phyloP scores from a whole-genome alignment of 2,888 invertebrate genomes.

The Drosophila seclusa region DNA sequence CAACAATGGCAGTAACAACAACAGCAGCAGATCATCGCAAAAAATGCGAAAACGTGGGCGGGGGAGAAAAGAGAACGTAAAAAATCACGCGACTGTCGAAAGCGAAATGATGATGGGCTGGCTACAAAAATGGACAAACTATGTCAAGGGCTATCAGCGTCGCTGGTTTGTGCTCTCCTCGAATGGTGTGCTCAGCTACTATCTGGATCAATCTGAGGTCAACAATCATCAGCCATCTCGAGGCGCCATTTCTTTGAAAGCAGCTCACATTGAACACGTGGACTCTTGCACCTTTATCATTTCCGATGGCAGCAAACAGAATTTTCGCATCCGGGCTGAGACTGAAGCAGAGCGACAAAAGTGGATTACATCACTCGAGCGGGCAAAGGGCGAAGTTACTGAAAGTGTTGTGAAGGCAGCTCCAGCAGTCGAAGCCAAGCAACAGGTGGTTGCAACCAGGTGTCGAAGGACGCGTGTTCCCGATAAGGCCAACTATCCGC shows the following conservation, averaged over 20 bases:
- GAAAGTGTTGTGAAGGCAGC: slow-evolving; percentile 88
- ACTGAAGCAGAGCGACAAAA: slow-evolving; percentile 98
- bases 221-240: slow-evolving; percentile 91
- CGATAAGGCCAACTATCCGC: slow-evolving; percentile 96
- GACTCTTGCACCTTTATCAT: slow-evolving; percentile 98
- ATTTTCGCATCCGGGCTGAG: slow-evolving; percentile 93
- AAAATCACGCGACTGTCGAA: slow-evolving; percentile 8
- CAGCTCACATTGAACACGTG: slow-evolving; percentile 96
- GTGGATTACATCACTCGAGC: slow-evolving; percentile 98
- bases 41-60: slow-evolving; percentile 23
- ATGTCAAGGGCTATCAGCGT: slow-evolving; percentile 98
- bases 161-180: slow-evolving; percentile 99
- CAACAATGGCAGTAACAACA: slow-evolving; percentile 3
- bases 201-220: slow-evolving; percentile 98
- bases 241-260: slow-evolving; percentile 97
- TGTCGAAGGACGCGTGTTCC: slow-evolving; percentile 92
- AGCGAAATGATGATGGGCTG: slow-evolving; percentile 88
- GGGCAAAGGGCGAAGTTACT: slow-evolving; percentile 92
- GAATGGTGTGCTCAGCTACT: slow-evolving; percentile 93
- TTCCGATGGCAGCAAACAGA: slow-evolving; percentile 98
- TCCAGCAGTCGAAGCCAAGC: background rate
- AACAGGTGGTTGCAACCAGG: background rate
- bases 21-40: slow-evolving; percentile 20
- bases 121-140: slow-evolving; percentile 99
- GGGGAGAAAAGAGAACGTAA: background rate